Conservation (phyloP, 1,140 invertebrate species). For the Drosophila pallidifrons region DNA sequence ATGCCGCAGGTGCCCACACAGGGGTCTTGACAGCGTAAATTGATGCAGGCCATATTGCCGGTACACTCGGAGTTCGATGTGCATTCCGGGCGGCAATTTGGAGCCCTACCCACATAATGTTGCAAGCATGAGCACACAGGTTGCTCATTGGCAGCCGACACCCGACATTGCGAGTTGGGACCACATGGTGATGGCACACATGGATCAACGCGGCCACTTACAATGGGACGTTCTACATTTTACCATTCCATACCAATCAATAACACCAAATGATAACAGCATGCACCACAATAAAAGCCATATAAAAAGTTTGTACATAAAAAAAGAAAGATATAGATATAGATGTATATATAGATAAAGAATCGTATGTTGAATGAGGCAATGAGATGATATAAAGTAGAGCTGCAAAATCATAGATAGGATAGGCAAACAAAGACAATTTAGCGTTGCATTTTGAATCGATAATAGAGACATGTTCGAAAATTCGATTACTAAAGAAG, state of each 20-base stretch:
- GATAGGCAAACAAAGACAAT: neutral
- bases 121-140: conserved; percentile 91
- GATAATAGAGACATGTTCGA: neutral
- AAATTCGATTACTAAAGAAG: too few relatives aligned
- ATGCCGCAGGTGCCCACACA: conserved; percentile 91
- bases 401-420: neutral
- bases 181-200: conserved; percentile 93
- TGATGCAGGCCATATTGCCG: conserved; percentile 90
- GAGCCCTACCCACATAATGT: conserved; percentile 90
- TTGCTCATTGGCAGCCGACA: conserved; percentile 87
- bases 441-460: too few relatives aligned
- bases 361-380: conserved; percentile 21
- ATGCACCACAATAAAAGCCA: conserved; percentile 76
- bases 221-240: conserved; percentile 84
- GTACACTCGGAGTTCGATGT: conserved; percentile 91
- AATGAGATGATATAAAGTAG: conserved; percentile 44
- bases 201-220: conserved; percentile 86
- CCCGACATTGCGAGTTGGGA: conserved; percentile 91
- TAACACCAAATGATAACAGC: conserved; percentile 63
- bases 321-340: conserved; percentile 61
- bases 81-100: conserved; percentile 92
- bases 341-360: conserved; percentile 53
- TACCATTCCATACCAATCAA: conserved; percentile 46
- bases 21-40: conserved; percentile 91
- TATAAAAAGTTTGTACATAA: conserved; percentile 66